These are phyloP conservation scores for Zoroaster sp. DNA, from an alignment of 53 echinoderm and acorn worm genomes.

Conservation along the genomic window DNA sequence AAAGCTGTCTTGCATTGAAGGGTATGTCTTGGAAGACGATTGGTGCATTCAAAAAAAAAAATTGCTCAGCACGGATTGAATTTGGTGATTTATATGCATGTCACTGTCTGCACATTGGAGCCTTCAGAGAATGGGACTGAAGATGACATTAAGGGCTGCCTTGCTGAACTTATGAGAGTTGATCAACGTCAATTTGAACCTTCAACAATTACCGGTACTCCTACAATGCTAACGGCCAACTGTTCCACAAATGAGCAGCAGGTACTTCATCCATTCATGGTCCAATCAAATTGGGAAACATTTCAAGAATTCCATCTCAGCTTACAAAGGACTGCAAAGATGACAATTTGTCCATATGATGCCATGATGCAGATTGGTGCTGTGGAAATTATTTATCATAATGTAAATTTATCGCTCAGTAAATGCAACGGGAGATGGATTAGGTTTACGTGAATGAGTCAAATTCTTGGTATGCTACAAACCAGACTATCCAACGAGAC, in stretches of 20 bases:
- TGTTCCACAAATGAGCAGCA: background rate
- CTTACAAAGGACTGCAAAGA: background rate
- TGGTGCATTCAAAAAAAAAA: background rate
- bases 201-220: background rate
- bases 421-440: background rate
- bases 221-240: background rate
- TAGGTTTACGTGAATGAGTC: background rate
- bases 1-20: background rate
- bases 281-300: background rate
- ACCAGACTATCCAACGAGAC: background rate
- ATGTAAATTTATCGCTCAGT: background rate
- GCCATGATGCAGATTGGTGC: background rate
- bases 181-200: background rate
- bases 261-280: background rate
- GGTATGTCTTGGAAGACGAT: background rate
- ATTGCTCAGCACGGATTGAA: background rate
- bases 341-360: background rate
- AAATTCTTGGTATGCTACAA: background rate
- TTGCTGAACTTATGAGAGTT: background rate
- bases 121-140: background rate
- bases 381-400: background rate
- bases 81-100: background rate
- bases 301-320: background rate
- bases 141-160: background rate
- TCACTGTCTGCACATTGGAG: background rate